phyloP scores from a whole-genome alignment of 1,140 invertebrate genomes.

The Scaptomyza montana region DNA sequence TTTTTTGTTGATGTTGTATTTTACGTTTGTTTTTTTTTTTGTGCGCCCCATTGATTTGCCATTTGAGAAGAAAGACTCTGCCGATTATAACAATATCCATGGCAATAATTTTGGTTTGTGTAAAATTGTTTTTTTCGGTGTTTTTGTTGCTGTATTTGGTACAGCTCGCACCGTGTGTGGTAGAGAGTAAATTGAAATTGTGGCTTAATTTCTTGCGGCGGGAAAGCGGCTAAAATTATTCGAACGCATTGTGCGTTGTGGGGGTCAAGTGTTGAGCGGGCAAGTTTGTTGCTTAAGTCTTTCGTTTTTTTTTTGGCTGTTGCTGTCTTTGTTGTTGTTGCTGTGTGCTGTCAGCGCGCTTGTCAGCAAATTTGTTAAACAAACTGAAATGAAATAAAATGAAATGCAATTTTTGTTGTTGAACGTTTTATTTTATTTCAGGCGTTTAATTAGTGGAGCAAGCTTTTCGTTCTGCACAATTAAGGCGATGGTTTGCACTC shows the following conservation, averaged over 20 bases:
- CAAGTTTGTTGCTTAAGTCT: slow-evolving; percentile 78
- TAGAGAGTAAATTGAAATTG: slow-evolving; percentile 67
- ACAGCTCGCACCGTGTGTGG: slow-evolving; percentile 56
- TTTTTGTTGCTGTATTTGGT: not conserved
- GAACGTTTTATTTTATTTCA: slow-evolving; percentile 5
- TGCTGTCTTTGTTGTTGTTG: slow-evolving; percentile 23
- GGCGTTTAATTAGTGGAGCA: slow-evolving; percentile 53
- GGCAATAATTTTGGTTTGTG: slow-evolving; percentile 20
- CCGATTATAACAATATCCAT: slow-evolving; percentile 51
- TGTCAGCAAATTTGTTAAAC: slow-evolving; percentile 80
- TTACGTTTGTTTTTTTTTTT: slow-evolving; percentile 20
- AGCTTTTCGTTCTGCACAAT: slow-evolving; percentile 63
- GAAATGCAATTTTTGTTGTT: slow-evolving; percentile 44
- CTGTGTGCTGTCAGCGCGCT: slow-evolving; percentile 67
- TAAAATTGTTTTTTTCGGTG: slow-evolving; percentile 10
- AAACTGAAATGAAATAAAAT: slow-evolving; percentile 79
- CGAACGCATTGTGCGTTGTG: slow-evolving; percentile 52
- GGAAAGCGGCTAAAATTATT: slow-evolving; percentile 73
- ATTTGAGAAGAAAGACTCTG: slow-evolving; percentile 45
- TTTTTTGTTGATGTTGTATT: slow-evolving; percentile 1
- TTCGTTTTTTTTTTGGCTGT: slow-evolving; percentile 53
- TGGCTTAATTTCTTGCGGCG: slow-evolving; percentile 54
- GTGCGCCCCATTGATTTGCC: slow-evolving; percentile 40
- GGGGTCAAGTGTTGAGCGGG: slow-evolving; percentile 66
- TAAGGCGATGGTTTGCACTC: slow-evolving; percentile 63